Base-by-base conservation (phyloP, 2,113 vertebrate genomes). In the Myrmophylax atrothorax region DNA sequence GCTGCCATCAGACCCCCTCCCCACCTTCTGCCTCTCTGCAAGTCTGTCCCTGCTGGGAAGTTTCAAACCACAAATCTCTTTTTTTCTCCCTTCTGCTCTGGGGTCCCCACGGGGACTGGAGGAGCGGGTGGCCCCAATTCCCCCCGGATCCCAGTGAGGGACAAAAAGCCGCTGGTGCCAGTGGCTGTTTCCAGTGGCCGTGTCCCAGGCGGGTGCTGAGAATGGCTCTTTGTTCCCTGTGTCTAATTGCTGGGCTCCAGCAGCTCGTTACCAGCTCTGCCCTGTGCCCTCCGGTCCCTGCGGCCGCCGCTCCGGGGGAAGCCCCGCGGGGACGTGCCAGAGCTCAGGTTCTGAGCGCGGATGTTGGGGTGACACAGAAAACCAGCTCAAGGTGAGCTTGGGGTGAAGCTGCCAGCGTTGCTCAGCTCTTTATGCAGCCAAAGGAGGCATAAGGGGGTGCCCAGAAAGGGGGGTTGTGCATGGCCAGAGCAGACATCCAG, bases 181-280 rank as follows among this genome's bases (percentile, higher is more conserved):
- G 17, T 29, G 80, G 78, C 84, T 0, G 2, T 29, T 69, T 20
- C 50, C 86, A 23, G 60, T 4, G 86, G 60, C 76, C 11, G 22
- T 44, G 72, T 31, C 95, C 87, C 85, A 68, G 13, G 18, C n/a
- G 49, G 86, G 14, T 83, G 91, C 89, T 58, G 86, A 93, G 79
- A 94, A 84, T 49, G 49, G 86, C 37, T 89, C 96, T 96, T 94
- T 94, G 89, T 93, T 89, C 69, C 53, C 33, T 3, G 31, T 9
- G 55, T 40, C 38, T 94, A 90, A 96, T 94, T 91, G 22, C 79
- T 16, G 83, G 37, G 29, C 50, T 35, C 47, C 4, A 83, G 85
- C 64, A 62, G 88, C 91, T 96, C 75, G 6, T 95, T 95, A 97
- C 86, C 33, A 2, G 9, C 89, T 72, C 35, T 80, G 84, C 81